A percentile compares a stretch with the other conserved stretches of the same genome.
phyloP scores from a whole-genome alignment of 2,113 vertebrate genomes.

The Cephalopterus ornatus region DNA sequence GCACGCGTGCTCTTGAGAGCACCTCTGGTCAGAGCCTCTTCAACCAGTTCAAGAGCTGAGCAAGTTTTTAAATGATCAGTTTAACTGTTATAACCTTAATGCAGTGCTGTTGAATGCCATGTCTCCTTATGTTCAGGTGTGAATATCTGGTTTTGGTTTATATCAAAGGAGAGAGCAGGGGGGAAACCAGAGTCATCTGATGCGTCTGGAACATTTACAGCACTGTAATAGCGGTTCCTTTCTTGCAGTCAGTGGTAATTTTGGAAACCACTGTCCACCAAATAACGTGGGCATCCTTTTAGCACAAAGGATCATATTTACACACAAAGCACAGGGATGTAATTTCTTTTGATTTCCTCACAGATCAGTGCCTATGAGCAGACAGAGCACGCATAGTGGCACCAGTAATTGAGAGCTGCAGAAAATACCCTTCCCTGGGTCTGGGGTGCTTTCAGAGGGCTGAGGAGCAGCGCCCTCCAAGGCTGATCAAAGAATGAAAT shows the following conservation, averaged over 20 bases:
- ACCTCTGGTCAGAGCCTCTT: not conserved
- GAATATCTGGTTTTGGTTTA: not conserved
- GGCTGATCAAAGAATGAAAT: not conserved
- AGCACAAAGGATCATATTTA: not conserved
- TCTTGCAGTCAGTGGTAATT: not conserved
- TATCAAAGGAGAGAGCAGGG: not conserved
- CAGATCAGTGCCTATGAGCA: not conserved
- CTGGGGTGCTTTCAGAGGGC: not conserved
- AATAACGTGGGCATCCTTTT: not conserved
- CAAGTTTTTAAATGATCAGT: not conserved
- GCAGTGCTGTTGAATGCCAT: not conserved
- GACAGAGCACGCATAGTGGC: rapidly evolving
- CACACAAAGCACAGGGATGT: not conserved
- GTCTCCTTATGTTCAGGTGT: not conserved
- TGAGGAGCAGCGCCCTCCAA: not conserved
- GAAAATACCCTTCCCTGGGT: not conserved
- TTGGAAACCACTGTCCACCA: not conserved
- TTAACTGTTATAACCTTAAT: not conserved
- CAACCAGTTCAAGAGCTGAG: not conserved
- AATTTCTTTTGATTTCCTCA: not conserved
- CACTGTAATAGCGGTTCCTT: not conserved
- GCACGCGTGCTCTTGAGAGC: not conserved
- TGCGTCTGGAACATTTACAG: not conserved
- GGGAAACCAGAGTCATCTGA: not conserved
- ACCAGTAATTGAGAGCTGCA: not conserved